phyloP scores from a whole-genome alignment of 2,113 vertebrate genomes.

The Aspidoscelis tigris region DNA sequence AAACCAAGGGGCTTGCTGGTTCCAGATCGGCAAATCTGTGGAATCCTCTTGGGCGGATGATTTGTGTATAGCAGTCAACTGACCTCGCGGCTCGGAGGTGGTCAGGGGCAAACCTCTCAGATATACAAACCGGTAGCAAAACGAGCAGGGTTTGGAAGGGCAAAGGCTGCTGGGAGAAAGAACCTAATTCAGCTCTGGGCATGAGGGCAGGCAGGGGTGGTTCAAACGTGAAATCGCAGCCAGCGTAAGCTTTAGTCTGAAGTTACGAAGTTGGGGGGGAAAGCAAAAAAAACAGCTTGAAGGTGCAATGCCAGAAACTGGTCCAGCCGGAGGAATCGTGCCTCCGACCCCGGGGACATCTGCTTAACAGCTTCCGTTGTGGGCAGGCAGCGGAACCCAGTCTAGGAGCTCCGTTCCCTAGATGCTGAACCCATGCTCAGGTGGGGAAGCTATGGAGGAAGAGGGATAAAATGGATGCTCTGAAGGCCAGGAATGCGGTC shows the following conservation, averaged over 20 bases:
- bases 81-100: too few relatives aligned
- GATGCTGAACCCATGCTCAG: not conserved
- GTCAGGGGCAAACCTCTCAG: too few relatives aligned
- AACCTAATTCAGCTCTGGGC: too few relatives aligned
- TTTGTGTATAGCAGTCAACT: too few relatives aligned
- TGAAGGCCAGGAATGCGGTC: slow-evolving; percentile 1
- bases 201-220: too few relatives aligned
- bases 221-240: slow-evolving; percentile 8
- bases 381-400: not conserved
- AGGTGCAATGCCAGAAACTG: not conserved
- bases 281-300: not conserved
- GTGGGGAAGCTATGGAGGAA: too few relatives aligned
- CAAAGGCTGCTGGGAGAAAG: too few relatives aligned
- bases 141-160: too few relatives aligned
- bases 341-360: not conserved
- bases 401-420: not conserved
- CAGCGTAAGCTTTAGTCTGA: not conserved
- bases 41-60: too few relatives aligned
- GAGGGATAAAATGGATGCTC: not conserved
- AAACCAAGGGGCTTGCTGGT: too few relatives aligned
- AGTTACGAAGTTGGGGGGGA: not conserved
- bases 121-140: too few relatives aligned
- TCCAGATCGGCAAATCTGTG: too few relatives aligned
- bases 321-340: not conserved
- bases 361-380: not conserved